Base-by-base conservation (phyloP, 35 echinoderm and acorn worm species). In the Strongylocentrotus purpuratus region DNA sequence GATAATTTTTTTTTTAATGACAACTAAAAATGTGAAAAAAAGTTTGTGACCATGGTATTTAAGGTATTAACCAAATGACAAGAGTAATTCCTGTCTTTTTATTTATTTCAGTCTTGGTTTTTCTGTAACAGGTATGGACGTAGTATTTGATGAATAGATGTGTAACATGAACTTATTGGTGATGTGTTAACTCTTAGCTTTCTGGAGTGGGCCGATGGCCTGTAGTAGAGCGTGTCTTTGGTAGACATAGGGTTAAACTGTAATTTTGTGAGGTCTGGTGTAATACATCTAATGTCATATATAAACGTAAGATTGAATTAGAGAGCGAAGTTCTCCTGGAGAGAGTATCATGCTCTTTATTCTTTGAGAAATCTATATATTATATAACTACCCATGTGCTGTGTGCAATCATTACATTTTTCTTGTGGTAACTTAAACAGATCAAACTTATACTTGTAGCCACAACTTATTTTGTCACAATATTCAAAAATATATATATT, bases 401-500 rank as follows among this genome's bases (percentile, higher is more conserved):
- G 14, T 71, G 78, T 85, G 94, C 94, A 94, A 94, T 71, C 32
- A 94, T 78, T 85, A 31, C 31, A 78, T 33, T 35, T 33, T 46
- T 86, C 31, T 92, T 94, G 94, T 94, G 94, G 94, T 94, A 71
- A 31, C 25, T 9, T 94, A n/a, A 78, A 94, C 60, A 94, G 46
- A 71, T 46, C n/a, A 94, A 85, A 94, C 25, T 11, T 94, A 85
- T 71, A 94, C 25, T 31, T 94, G 32, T 71, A 47, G 48, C 91
- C 91, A 50, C 47, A 93, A 48, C 91, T 93, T 93, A 93, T 93
- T 93, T 93, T 93, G 91, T 50, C 91, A 93, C 91, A 58, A 93
- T 93, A 93, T 93, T 28, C 65, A 78, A 78, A 93, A 94, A 94
- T 33, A 94, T 85, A 94, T 94, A 94, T 94, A 94, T 65, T 94